A percentile compares a stretch with the other conserved stretches of the same genome.
phyloP scores from a whole-genome alignment of 2,888 invertebrate genomes.

The Gryllus longicercus region DNA sequence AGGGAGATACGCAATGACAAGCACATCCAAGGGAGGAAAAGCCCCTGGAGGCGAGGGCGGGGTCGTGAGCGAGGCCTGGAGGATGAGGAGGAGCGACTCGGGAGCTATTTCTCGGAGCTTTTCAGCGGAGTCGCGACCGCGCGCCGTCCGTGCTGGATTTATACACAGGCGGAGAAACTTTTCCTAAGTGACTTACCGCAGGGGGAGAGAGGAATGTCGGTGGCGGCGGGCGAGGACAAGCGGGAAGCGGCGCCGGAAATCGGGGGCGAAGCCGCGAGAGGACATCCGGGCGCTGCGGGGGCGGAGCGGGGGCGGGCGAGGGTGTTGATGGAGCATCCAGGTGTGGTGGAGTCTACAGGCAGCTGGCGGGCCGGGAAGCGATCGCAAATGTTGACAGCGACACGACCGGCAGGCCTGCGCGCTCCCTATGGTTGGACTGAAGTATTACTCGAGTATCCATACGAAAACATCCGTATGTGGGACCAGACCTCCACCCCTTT shows the following conservation, averaged over 20 bases:
- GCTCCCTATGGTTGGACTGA: too few species aligned
- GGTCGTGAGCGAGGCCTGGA: neutral
- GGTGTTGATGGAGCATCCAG: too few species aligned
- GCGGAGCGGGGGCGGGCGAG: too few species aligned
- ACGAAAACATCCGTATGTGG: too few species aligned
- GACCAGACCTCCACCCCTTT: too few species aligned
- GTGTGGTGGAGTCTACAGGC: too few species aligned
- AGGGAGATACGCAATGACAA: too few species aligned
- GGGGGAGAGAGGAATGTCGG: neutral
- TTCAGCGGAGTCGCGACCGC: constrained; percentile 17
- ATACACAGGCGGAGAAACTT: constrained; percentile 6
- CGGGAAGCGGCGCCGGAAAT: neutral
- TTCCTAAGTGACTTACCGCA: neutral
- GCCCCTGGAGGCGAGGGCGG: neutral
- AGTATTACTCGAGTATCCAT: too few species aligned
- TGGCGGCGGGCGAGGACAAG: neutral
- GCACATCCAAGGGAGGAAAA: too few species aligned
- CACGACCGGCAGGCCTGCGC: too few species aligned
- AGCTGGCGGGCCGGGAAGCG: too few species aligned
- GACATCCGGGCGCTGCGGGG: neutral
- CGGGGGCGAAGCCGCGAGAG: neutral
- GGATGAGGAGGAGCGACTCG: neutral
- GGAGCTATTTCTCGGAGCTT: neutral
- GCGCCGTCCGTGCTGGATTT: neutral
- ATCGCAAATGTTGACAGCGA: too few species aligned